A percentile compares a stretch with the other conserved stretches of the same genome.
Evolutionary conservation across 2,888 invertebrate species (phyloP).

Genomic region (Parapristionchus giblindavisi): DNA sequence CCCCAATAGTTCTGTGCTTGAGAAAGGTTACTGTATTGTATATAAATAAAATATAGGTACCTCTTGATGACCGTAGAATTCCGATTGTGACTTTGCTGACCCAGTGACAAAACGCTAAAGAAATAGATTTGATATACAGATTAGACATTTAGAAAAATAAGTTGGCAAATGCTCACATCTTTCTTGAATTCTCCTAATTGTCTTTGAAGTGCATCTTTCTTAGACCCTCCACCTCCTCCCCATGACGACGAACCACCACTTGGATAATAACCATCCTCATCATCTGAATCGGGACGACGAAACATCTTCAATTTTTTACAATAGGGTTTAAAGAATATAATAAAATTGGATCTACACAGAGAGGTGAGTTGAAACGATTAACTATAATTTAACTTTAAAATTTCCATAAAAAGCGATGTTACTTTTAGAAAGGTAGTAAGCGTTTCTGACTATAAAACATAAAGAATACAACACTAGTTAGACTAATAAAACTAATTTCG

Average conservation of each 20-base stretch:
- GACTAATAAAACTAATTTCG: not conserved
- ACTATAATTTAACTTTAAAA: not conserved
- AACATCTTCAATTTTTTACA: too few species aligned
- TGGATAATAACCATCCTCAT: conserved; percentile 38
- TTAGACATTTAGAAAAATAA: not conserved
- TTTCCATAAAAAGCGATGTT: not conserved
- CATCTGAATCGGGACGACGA: conserved; percentile 36
- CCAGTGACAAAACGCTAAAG: conserved; percentile 51
- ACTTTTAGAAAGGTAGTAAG: too few species aligned
- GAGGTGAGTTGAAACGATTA: not conserved
- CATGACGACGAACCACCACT: conserved; percentile 26
- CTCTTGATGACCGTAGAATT: conserved; percentile 57
- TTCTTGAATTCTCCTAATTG: conserved; percentile 31
- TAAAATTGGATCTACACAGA: not conserved
- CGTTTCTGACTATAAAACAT: too few species aligned
- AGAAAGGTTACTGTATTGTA: too few species aligned
- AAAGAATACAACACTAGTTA: not conserved
- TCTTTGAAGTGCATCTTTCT: conserved; percentile 28
- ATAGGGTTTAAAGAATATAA: too few species aligned
- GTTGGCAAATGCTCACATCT: conserved; percentile 7
- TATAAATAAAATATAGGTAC: conserved; percentile 11
- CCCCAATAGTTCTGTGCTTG: too few species aligned
- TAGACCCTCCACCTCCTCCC: conserved; percentile 23
- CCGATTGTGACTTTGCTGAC: conserved; percentile 50
- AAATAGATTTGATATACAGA: not conserved